Conservation (phyloP, 2,888 invertebrate genomes). For the Machimus atricapillus region DNA sequence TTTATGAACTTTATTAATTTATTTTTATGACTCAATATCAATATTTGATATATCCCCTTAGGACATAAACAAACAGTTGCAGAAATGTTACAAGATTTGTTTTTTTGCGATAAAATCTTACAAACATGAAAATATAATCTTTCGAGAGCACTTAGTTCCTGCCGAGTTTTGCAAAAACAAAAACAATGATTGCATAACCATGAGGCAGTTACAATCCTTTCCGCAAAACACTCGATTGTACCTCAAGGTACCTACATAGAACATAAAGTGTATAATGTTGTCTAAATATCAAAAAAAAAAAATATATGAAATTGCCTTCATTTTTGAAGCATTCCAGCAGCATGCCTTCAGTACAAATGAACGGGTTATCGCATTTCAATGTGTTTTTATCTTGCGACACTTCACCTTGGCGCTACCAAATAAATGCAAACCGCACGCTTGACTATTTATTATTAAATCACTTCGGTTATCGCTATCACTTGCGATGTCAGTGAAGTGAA, state of each 20-base stretch:
- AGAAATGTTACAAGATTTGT: neutral
- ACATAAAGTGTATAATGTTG: neutral
- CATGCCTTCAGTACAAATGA: neutral
- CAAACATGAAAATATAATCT: neutral
- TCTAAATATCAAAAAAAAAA: neutral
- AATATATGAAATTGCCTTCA: neutral
- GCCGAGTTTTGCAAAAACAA: neutral
- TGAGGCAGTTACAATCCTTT: neutral
- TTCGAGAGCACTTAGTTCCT: neutral
- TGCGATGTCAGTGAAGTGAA: neutral
- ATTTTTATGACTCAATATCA: neutral
- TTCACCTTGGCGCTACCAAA: conserved; percentile 17
- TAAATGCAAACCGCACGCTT: neutral
- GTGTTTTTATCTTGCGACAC: neutral
- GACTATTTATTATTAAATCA: conserved; percentile 9
- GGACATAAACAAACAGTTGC: neutral
- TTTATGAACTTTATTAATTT: neutral
- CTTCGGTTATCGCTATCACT: neutral
- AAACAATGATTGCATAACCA: neutral
- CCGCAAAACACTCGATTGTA: neutral
- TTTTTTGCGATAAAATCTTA: neutral
- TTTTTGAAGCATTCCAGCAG: neutral
- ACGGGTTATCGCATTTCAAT: neutral
- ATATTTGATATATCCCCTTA: neutral
- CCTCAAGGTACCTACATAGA: neutral